Evolutionary conservation across 2,888 invertebrate genomes (phyloP), one percentile per base, ranked within the genome.

Genomic region (Formica aserva): DNA sequence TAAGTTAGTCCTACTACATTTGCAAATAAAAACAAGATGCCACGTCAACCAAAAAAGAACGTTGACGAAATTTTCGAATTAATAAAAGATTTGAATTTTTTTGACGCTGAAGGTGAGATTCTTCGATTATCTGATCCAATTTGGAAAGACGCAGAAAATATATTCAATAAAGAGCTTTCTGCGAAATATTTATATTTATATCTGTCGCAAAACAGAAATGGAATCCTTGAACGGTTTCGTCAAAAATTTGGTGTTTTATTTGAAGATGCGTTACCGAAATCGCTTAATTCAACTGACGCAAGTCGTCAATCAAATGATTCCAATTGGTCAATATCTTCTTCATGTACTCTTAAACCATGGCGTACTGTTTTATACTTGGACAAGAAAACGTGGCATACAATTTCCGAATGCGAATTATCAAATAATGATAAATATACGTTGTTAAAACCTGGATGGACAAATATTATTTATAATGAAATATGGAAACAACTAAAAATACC

Each of bases 181-280:
- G 9, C 8, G 0, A 75, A 63, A 35, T 75, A 75, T 41, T 32
- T 63, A 63, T 75, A 75, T 63, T 48, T 63, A 13, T 75, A 62
- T 63, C 0, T 75, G 1, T 75, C 45, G 8, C 75, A 75, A 75
- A 75, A 48, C 13, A 29, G 62, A 32, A 62, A 75, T 45, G 11
- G 62, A 8, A 75, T 75, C n/a, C 22, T 75, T 6, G 62, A 75
- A 6, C 29, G 22, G 3, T 75, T 75, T 5, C 13, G 4, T 9
- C 0, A 62, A 45, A 48, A 62, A 62, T 15, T 29, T 62, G 48
- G 48, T 63, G 18, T 72, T 15, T 1, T 11, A 11, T 9, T 2
- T 74, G 18, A 11, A 15, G 22, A 38, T 6, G 8, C 0, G 11
- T 74, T 22, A 18, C 29, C 4, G 4, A 26, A 38, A 26, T 60